Evolutionary conservation across 1,140 invertebrate species (phyloP).

Genomic region (Acromyrmex heyeri): DNA sequence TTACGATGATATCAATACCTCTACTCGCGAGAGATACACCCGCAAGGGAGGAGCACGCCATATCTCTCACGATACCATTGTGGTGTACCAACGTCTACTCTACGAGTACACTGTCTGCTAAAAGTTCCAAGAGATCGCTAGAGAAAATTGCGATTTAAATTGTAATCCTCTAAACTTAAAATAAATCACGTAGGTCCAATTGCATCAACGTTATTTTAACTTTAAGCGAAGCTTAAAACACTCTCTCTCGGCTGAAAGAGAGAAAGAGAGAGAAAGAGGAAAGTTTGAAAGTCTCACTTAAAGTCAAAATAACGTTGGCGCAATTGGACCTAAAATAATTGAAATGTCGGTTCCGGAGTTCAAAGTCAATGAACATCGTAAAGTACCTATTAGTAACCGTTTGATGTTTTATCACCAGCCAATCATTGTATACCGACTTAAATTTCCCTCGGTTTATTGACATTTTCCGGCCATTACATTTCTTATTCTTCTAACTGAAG

Average conservation of each 20-base stretch:
- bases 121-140: constrained; percentile 17
- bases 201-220: no score
- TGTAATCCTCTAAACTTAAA: neutral
- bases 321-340: no score
- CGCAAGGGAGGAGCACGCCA: constrained; percentile 18
- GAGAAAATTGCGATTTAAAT: neutral
- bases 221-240: no score
- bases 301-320: no score
- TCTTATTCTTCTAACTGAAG: constrained; percentile 8
- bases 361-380: neutral
- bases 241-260: no score
- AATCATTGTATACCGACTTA: neutral
- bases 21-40: constrained; percentile 44
- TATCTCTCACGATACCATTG: constrained; percentile 68
- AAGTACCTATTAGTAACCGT: neutral
- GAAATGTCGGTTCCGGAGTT: neutral
- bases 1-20: constrained; percentile 73
- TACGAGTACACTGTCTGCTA: constrained; percentile 37
- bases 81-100: constrained; percentile 9
- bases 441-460: neutral
- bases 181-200: neutral
- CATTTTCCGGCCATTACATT: neutral
- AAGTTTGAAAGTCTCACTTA: no score
- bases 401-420: neutral
- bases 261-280: no score